Evolutionary conservation across 2,888 invertebrate species (phyloP).

Genomic region (Campopleginae sp.): DNA sequence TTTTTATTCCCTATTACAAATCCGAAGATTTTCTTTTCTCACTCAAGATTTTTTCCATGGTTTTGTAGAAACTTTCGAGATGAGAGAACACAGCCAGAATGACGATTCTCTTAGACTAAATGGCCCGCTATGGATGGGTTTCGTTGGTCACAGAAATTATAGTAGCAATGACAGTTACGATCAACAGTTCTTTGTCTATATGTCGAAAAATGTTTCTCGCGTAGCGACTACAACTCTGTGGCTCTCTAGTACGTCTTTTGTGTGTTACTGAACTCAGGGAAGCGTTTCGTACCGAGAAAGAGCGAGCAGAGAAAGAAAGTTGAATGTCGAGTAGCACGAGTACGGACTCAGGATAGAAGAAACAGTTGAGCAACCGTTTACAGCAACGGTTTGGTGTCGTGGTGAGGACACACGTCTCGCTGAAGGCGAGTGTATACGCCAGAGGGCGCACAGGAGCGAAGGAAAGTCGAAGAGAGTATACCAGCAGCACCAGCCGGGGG

Average conservation of each 20-base stretch:
- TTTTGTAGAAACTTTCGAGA: neutral
- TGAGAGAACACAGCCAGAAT: neutral
- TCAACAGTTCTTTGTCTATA: conserved; percentile 33
- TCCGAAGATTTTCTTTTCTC: neutral
- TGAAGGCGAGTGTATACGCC: conserved; percentile 51
- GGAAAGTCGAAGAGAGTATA: conserved; percentile 33
- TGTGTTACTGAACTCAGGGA: conserved; percentile 21
- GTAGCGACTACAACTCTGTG: conserved; percentile 24
- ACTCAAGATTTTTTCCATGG: neutral
- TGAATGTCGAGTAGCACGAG: conserved; percentile 31
- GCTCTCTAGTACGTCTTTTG: neutral
- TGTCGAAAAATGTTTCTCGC: conserved; percentile 37
- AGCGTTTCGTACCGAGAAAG: conserved; percentile 37
- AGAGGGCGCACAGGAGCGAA: neutral
- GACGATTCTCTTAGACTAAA: neutral
- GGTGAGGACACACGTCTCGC: conserved; percentile 51
- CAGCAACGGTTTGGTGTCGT: conserved; percentile 48
- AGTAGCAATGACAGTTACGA: conserved; percentile 38
- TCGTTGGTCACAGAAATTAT: neutral
- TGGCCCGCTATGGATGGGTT: neutral
- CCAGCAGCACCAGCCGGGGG: conserved; percentile 28
- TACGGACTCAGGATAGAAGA: conserved; percentile 19
- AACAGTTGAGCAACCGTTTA: conserved; percentile 57
- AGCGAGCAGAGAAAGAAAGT: conserved; percentile 23
- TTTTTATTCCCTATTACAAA: no score